These are phyloP conservation scores for Leptinotarsa juncta DNA, from an alignment of 2,888 invertebrate species.

Conservation along the genomic window DNA sequence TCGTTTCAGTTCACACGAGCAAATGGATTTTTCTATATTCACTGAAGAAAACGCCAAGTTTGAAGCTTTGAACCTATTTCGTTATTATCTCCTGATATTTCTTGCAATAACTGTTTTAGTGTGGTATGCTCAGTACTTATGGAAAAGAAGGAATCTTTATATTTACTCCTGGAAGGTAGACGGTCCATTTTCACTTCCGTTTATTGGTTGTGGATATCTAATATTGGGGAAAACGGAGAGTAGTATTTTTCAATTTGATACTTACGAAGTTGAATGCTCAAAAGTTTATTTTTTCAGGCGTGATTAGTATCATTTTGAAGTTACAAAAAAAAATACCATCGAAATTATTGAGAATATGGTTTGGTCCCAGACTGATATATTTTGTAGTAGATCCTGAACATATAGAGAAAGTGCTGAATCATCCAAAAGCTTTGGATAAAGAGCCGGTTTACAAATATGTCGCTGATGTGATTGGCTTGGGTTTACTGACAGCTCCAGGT, in stretches of 20 bases:
- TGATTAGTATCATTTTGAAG: constrained; percentile 8
- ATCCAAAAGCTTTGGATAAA: constrained; percentile 26
- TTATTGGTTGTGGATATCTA: constrained; percentile 23
- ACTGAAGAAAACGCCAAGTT: not conserved
- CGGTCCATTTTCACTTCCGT: constrained; percentile 35
- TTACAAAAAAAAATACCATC: constrained; percentile 14
- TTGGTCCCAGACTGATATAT: constrained; percentile 12
- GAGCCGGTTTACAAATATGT: constrained; percentile 23
- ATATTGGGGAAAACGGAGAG: not conserved
- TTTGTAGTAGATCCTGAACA: constrained; percentile 26
- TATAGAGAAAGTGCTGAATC: constrained; percentile 31
- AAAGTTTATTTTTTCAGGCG: not conserved
- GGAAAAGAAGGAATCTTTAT: constrained; percentile 68
- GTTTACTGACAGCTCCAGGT: constrained; percentile 31
- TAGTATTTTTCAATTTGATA: no score
- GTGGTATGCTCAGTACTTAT: constrained; percentile 22
- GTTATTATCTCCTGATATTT: not conserved
- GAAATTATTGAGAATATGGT: constrained; percentile 24
- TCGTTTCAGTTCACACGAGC: not conserved
- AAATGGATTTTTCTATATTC: not conserved
- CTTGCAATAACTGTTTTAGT: not conserved
- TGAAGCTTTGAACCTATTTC: not conserved
- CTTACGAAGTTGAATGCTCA: no score
- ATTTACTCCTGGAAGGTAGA: constrained; percentile 66
- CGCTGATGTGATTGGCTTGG: constrained; percentile 9